Evolutionary conservation across 2,797 vertebrate species (phyloP).

Genomic region (Sebastes elongatus): DNA sequence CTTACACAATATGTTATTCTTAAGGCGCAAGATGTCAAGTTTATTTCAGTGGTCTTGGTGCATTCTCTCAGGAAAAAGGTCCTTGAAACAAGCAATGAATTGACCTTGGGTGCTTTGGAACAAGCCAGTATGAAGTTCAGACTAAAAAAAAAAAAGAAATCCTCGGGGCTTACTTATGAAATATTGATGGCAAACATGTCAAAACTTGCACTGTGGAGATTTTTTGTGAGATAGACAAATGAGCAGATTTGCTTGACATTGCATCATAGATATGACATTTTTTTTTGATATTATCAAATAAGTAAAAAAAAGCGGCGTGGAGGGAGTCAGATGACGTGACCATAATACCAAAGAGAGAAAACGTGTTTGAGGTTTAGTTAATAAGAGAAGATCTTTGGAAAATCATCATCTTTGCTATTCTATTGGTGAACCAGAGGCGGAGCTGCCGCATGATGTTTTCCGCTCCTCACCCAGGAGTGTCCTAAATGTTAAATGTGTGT

Average conservation of each 20-base stretch:
- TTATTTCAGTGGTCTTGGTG: constrained; percentile 11
- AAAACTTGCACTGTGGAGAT: constrained; percentile 65
- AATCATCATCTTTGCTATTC: constrained; percentile 6
- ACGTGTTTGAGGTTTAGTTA: constrained; percentile 27
- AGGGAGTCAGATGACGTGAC: constrained; percentile 41
- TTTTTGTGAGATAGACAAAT: constrained; percentile 69
- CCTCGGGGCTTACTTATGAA: constrained; percentile 57
- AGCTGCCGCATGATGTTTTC: background rate
- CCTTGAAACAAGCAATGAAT: constrained; percentile 27
- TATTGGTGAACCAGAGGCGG: constrained; percentile 16
- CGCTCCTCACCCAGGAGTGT: background rate
- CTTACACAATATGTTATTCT: background rate
- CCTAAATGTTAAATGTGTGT: constrained; percentile 57
- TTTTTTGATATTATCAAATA: constrained; percentile 63
- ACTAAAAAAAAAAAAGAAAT: constrained; percentile 10
- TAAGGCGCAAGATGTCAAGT: background rate
- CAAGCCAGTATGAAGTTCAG: constrained; percentile 46
- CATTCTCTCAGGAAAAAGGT: constrained; percentile 24
- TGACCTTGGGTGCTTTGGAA: constrained; percentile 55
- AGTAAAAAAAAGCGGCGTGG: constrained; percentile 49
- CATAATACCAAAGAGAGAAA: constrained; percentile 34
- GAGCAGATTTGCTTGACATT: constrained; percentile 75
- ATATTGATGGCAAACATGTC: constrained; percentile 71
- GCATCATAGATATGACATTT: constrained; percentile 69
- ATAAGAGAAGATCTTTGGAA: constrained; percentile 1